Evolutionary conservation across 2,888 invertebrate genomes (phyloP), one percentile per base, ranked within the genome.

Genomic region (Mesoligia furuncula): DNA sequence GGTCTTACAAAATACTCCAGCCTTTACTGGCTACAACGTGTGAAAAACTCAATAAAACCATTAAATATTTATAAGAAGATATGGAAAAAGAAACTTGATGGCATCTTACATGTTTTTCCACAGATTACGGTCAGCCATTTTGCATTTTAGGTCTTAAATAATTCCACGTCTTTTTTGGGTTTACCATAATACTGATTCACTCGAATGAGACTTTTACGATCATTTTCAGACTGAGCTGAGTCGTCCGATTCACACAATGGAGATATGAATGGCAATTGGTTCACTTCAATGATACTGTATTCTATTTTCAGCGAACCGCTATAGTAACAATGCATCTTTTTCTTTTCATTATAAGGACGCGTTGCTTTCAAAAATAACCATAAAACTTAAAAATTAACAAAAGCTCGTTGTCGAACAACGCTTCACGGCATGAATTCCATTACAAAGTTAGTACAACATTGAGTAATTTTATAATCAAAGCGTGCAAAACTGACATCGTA

Each of bases 381-480:
- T 48, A 6, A 75, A 67, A 54, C 66, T 85, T 75, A 85, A 85
- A 85, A 85, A 85, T 75, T 1, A 67, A 90, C 84, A 82, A 83
- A 87, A 84, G 82, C 86, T 81, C 83, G 73, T 80, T 82, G 86
- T 89, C 85, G 84, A 88, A 88, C 87, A 82, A 68, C 86, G 88
- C 87, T 68, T 86, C 90, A 90, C 88, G 90, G 90, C 77, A 77
- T 82, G 82, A 82, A 83, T 89, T 91, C 90, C 91, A 91, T 92
- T 90, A 92, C 86, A 81, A 93, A 93, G 92, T 92, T 92, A 88
- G 89, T 89, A 90, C 87, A 90, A 85, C 89, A 89, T 80, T 39
- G 88, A 86, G 90, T 91, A 92, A 93, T 94, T 93, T 93, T 91
- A 93, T 93, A 93, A 93, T 92, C 93, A 90, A 88, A 89, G 87